Evolutionary conservation across 2,113 vertebrate genomes (phyloP), one percentile per base, ranked within the genome.

Genomic region (Alosa alosa): DNA sequence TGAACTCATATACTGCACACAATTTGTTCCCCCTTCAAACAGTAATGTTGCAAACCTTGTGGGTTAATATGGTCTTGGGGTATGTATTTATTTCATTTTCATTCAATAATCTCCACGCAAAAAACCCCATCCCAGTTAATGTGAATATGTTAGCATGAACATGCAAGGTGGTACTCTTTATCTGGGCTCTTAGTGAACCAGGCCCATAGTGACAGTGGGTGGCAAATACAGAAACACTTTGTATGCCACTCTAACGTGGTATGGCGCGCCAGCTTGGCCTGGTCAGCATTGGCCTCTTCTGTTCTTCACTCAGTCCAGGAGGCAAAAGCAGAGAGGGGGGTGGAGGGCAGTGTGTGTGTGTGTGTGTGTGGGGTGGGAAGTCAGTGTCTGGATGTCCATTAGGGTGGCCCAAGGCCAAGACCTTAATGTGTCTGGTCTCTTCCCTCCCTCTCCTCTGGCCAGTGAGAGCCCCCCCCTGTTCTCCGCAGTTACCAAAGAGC

Each of bases 331-430:
- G 47, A 31, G 82, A 64, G 83, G 91, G 90, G 93, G n/a, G n/a
- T 72, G 25, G 25, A 18, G 55, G 17, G 55, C 2, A 0, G 41
- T 44, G 41, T 4, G 41, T 44, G 41, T 60, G 20, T 57, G 57
- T 60, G 57, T 60, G 57, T 50, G 2, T 8, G 8, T 2, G 13
- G 72, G 25, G 25, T 39, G 68, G 87, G 83, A 90, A 85, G 91
- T 85, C 89, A 86, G 90, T 89, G n/a, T 84, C 89, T 93, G 90
- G 91, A 91, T 88, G 86, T 83, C 87, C 64, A 84, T 91, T 92
- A 91, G 91, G 64, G 57, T 97, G 96, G 97, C 96, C 68, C 39
- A 87, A 91, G 91, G 94, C 96, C 96, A 97, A 90, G 86, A 86
- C 87, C 93, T 95, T 96, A 95, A 78, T 36, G 72, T 94, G 90